phyloP scores from a whole-genome alignment of 2,888 invertebrate species.

The Macroteleia sp. region DNA sequence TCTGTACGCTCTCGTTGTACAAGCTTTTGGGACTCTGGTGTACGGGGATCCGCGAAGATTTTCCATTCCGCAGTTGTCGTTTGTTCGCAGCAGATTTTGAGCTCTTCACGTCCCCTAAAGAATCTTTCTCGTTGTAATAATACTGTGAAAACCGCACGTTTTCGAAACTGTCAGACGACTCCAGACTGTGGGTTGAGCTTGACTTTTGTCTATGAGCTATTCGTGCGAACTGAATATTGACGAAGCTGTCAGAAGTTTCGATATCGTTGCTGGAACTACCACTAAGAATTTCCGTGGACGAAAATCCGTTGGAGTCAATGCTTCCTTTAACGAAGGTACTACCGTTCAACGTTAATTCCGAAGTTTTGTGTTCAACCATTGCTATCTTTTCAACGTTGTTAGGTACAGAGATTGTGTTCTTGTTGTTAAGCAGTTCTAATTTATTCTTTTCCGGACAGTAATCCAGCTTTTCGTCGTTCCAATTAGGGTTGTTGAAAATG shows the following conservation, averaged over 20 bases:
- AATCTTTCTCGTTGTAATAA: conserved; percentile 24
- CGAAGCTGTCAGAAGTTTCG: conserved; percentile 78
- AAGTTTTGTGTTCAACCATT: too few species aligned
- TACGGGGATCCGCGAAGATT: conserved; percentile 65
- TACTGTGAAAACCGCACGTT: conserved; percentile 69
- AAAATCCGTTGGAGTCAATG: conserved; percentile 60
- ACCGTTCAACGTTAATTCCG: conserved; percentile 29
- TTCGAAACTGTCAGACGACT: conserved; percentile 75
- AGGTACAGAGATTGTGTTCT: not conserved
- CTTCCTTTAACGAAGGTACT: conserved; percentile 44
- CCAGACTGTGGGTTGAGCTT: conserved; percentile 73
- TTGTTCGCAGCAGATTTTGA: conserved; percentile 21
- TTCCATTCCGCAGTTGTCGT: conserved; percentile 1
- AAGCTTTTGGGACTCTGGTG: conserved; percentile 52
- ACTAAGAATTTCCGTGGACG: conserved; percentile 71
- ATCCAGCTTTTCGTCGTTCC: conserved; percentile 30
- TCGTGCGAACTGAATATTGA: conserved; percentile 76
- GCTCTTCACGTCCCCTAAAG: not conserved
- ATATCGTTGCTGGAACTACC: conserved; percentile 76
- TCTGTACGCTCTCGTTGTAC: conserved; percentile 69
- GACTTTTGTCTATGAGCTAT: conserved; percentile 68
- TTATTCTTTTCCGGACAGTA: conserved; percentile 27
- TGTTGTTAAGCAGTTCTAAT: conserved; percentile 15
- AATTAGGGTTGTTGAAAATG: conserved; percentile 21
- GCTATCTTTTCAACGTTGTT: too few species aligned